These are phyloP conservation scores for Dolichoris vasculosae DNA, from an alignment of 1,140 invertebrate genomes.

Conservation along the genomic window DNA sequence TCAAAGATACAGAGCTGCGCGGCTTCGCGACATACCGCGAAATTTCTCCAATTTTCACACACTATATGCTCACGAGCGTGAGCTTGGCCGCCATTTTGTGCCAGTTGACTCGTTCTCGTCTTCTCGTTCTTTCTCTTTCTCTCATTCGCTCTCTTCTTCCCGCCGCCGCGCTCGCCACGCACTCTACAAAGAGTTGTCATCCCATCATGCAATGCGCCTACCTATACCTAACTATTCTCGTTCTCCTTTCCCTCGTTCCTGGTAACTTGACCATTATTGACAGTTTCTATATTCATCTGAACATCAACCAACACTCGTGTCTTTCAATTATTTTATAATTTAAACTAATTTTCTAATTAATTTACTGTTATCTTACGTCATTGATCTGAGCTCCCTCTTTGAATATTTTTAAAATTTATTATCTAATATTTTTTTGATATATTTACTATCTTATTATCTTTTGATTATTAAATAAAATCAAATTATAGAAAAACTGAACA, in stretches of 20 bases:
- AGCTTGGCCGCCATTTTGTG: constrained; percentile 71
- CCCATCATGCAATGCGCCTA: constrained; percentile 63
- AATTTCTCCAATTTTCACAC: constrained; percentile 66
- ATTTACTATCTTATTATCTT: too few relatives aligned
- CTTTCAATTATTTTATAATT: too few relatives aligned
- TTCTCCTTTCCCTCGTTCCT: background rate
- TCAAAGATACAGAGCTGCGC: constrained; percentile 50
- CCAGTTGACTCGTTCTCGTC: constrained; percentile 64
- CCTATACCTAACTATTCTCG: constrained; percentile 4
- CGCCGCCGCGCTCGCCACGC: constrained; percentile 39
- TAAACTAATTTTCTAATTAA: too few relatives aligned
- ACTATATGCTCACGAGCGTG: constrained; percentile 67
- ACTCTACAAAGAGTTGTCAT: constrained; percentile 23
- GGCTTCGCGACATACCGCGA: constrained; percentile 61
- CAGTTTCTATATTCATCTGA: background rate
- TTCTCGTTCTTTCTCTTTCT: constrained; percentile 56
- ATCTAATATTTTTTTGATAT: too few relatives aligned
- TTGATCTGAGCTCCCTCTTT: too few relatives aligned
- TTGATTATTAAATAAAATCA: too few relatives aligned
- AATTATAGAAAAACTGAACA: too few relatives aligned
- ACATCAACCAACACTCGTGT: background rate
- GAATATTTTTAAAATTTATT: too few relatives aligned
- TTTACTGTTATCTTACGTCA: too few relatives aligned
- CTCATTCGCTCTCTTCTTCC: constrained; percentile 54
- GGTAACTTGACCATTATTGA: constrained; percentile 26